phyloP scores from a whole-genome alignment of 2,113 vertebrate genomes.

The Alexandromys fortis region DNA sequence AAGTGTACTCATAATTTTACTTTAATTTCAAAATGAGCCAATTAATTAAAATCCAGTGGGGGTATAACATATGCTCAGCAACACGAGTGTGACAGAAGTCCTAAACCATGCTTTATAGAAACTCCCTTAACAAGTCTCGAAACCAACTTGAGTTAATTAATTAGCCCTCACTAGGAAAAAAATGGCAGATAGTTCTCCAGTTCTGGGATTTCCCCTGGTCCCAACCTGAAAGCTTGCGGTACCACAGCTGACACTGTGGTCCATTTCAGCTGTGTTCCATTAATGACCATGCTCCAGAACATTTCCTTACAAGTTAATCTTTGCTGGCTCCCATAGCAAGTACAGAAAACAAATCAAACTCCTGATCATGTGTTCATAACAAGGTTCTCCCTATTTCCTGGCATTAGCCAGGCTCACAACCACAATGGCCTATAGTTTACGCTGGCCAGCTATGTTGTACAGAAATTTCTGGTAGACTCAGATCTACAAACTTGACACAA shows the following conservation, averaged over 20 bases:
- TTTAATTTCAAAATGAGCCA: slow-evolving; percentile 43
- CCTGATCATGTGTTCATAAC: not conserved
- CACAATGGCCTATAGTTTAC: not conserved
- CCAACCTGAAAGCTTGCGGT: not conserved
- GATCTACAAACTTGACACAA: not conserved
- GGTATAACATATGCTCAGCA: not conserved
- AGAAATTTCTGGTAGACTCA: too few species aligned
- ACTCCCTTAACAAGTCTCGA: not conserved
- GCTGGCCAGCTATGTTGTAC: not conserved
- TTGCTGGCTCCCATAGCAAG: not conserved
- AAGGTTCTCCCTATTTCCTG: not conserved
- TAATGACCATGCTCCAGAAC: not conserved
- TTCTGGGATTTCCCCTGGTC: not conserved
- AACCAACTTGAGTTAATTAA: not conserved
- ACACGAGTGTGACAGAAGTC: not conserved
- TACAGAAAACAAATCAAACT: not conserved
- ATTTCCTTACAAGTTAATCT: not conserved
- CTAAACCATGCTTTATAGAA: not conserved
- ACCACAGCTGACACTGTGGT: not conserved
- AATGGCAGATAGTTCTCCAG: not conserved
- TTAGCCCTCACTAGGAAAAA: not conserved
- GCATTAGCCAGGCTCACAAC: accelerated
- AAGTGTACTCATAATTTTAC: not conserved
- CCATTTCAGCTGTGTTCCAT: not conserved
- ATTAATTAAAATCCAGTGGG: not conserved